Conservation (phyloP, 2,888 invertebrate genomes). For the Oscheius sp. region DNA sequence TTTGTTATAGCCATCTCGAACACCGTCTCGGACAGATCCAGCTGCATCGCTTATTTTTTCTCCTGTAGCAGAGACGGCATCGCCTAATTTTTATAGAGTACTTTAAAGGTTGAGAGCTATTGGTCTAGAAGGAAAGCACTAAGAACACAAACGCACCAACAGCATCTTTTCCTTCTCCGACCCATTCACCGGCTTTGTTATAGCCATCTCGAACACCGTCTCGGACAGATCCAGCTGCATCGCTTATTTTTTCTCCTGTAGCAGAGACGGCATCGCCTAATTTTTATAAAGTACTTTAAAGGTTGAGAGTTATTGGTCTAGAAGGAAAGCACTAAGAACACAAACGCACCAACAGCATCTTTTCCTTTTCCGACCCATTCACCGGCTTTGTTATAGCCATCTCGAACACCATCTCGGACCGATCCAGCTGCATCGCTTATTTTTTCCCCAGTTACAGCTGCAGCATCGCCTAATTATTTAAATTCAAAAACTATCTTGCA, state of each 20-base stretch:
- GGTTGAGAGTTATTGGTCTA: no score
- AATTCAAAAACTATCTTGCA: no score
- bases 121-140: no score
- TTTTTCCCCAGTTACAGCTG: conserved; percentile 1
- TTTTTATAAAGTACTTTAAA: no score
- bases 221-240: not conserved
- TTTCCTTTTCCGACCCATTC: conserved; percentile 6
- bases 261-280: conserved; percentile 2
- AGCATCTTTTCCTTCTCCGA: not conserved
- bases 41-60: conserved; percentile 30
- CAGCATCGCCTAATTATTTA: conserved; percentile 2
- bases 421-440: conserved; percentile 32
- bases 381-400: not conserved
- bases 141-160: no score
- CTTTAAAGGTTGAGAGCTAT: no score
- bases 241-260: not conserved
- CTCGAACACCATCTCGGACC: conserved; percentile 15
- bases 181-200: not conserved
- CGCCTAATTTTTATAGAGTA: no score
- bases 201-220: not conserved
- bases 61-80: conserved; percentile 2
- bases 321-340: no score
- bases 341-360: no score
- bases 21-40: not conserved
- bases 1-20: not conserved